Evolutionary conservation across 2,888 invertebrate genomes (phyloP).

Genomic region (Neoscelio sp.): DNA sequence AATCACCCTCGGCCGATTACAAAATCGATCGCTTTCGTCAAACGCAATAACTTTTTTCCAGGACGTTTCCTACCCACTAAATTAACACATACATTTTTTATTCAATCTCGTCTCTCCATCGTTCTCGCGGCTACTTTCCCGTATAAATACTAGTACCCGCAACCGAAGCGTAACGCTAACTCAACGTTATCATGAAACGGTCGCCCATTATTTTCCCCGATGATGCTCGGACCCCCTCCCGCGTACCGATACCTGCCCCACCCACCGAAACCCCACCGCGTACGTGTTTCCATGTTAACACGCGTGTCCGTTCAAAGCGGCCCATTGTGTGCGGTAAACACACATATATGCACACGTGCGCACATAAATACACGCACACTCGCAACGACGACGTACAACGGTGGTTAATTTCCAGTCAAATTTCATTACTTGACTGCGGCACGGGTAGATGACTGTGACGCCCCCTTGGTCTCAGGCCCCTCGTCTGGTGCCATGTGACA

Average conservation of each 20-base stretch:
- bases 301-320: constrained; percentile 52
- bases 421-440: constrained; percentile 81
- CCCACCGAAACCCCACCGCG: constrained; percentile 29
- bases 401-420: constrained; percentile 82
- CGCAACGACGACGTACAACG: constrained; percentile 59
- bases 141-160: constrained; percentile 33
- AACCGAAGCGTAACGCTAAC: constrained; percentile 78
- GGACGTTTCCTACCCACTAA: constrained; percentile 4
- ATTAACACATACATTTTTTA: constrained; percentile 45
- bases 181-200: constrained; percentile 81
- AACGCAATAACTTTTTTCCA: constrained; percentile 14
- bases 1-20: constrained; percentile 7
- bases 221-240: constrained; percentile 30
- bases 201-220: constrained; percentile 79
- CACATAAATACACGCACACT: background rate
- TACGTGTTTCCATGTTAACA: constrained; percentile 47
- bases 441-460: constrained; percentile 73
- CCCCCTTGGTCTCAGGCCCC: constrained; percentile 37
- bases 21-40: background rate
- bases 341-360: constrained; percentile 51
- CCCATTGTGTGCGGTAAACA: constrained; percentile 45
- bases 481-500: constrained; percentile 46
- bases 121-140: constrained; percentile 33
- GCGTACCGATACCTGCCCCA: constrained; percentile 24
- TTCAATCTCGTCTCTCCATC: constrained; percentile 32